These are phyloP conservation scores for Heteromurus nitidus DNA, from an alignment of 2,888 invertebrate species.

Conservation along the genomic window DNA sequence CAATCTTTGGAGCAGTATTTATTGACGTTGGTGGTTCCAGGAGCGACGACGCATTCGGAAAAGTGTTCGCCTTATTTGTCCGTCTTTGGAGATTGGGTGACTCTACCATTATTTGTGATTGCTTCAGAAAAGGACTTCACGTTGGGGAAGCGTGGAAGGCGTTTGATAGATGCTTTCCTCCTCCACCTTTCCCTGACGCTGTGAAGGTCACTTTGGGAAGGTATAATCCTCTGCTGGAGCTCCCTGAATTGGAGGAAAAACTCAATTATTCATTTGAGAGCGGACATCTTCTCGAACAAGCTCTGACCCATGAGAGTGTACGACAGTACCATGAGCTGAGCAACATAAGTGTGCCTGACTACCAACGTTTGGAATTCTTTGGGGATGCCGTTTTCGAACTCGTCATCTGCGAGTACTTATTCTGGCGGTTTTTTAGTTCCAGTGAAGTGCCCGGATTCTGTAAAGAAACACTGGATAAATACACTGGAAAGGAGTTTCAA, in stretches of 20 bases:
- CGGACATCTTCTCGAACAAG: background rate
- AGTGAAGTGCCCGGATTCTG: background rate
- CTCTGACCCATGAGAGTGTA: constrained; percentile 7
- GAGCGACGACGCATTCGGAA: background rate
- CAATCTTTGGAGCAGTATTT: constrained; percentile 28
- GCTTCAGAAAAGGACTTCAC: background rate
- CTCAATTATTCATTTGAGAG: background rate
- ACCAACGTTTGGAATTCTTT: background rate
- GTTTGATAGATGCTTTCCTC: background rate
- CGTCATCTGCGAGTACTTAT: constrained; percentile 22
- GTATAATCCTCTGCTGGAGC: background rate
- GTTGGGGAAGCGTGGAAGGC: background rate
- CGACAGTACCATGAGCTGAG: background rate
- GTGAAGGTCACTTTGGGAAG: background rate
- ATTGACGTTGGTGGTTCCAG: background rate
- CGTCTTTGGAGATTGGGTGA: background rate
- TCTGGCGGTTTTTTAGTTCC: constrained; percentile 11
- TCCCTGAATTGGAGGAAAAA: background rate
- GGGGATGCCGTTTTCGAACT: constrained; percentile 25
- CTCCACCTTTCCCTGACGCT: background rate
- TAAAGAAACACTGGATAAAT: background rate
- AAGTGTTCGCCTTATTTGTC: background rate
- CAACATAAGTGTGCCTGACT: background rate
- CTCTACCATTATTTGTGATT: background rate
- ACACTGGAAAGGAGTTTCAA: background rate